Evolutionary conservation across 1,140 invertebrate species (phyloP), one percentile per base, ranked within the genome.

Genomic region (Doryteuthis pealeii): DNA sequence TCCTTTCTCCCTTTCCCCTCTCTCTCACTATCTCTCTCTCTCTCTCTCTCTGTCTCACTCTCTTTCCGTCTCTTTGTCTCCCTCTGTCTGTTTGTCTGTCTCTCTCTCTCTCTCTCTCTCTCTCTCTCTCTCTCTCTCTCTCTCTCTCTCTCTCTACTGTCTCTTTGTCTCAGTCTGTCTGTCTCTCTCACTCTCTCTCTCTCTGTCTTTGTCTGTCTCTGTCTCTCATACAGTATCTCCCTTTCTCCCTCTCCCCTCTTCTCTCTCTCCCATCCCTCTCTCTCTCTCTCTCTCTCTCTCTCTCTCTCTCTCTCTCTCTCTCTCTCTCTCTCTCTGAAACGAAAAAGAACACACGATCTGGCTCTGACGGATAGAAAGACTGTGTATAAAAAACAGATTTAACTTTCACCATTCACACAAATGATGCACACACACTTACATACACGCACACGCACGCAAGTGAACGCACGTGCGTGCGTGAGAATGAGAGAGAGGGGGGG

Each of bases 111-210:
- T 66, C 65, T 26, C 62, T 66, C 65, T 26, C 65, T 66, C 14
- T 66, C 26, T 66, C 14, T 66, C 26, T 26, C 10, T 66, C 62
- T 66, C 62, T 66, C n/a, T n/a, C n/a, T n/a, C n/a, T n/a, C n/a
- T n/a, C n/a, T n/a, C n/a, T n/a, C n/a, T n/a, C n/a, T n/a, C n/a
- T n/a, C n/a, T n/a, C n/a, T n/a, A 10, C 30, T 30, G 8, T 66
- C 30, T 66, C 62, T 66, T 26, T 66, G 10, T 66, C 62, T 66
- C 62, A 14, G 10, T 66, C 62, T 66, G 10, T 66, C 62, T 66
- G 10, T 66, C 62, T 66, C 62, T 66, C 62, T 66, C 62, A 14
- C 2, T 66, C 65, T 66, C 65, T 66, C 65, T 66, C 26, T 66
- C 65, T 14, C 65, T 26, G 14, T 26, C 45, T 1, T 22, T 49